phyloP scores from a whole-genome alignment of 2,113 vertebrate genomes.

The Echinops telfairi region DNA sequence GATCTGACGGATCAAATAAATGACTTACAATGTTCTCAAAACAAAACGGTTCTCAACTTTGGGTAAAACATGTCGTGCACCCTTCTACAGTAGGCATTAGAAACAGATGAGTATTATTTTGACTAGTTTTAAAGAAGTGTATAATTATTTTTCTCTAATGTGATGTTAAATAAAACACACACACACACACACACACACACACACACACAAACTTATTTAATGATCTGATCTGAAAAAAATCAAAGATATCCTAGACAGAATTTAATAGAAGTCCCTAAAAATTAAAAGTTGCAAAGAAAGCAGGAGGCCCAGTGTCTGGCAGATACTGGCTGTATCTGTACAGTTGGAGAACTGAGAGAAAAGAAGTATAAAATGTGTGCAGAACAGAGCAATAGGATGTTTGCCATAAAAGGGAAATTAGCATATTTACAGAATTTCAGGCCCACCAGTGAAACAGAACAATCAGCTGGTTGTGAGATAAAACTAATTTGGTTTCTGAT shows the following conservation, averaged over 20 bases:
- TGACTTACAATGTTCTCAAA: slow-evolving; percentile 26
- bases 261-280: slow-evolving; percentile 43
- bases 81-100: neutral
- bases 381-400: neutral
- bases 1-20: slow-evolving; percentile 24
- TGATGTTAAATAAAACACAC: neutral
- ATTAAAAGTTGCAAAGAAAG: slow-evolving; percentile 61
- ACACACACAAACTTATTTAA: neutral
- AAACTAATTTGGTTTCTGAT: slow-evolving; percentile 87
- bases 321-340: slow-evolving; percentile 34
- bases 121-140: slow-evolving; percentile 42
- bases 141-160: neutral
- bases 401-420: slow-evolving; percentile 81
- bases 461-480: slow-evolving; percentile 85
- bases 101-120: neutral
- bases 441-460: slow-evolving; percentile 85
- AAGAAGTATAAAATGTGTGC: slow-evolving; percentile 30
- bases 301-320: neutral
- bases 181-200: neutral
- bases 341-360: slow-evolving; percentile 62
- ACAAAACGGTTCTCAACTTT: slow-evolving; percentile 10
- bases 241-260: neutral
- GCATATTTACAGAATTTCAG: slow-evolving; percentile 84
- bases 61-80: neutral
- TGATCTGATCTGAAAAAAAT: slow-evolving; percentile 48